Conservation (phyloP, 2,888 invertebrate genomes). For the Clanis bilineata region DNA sequence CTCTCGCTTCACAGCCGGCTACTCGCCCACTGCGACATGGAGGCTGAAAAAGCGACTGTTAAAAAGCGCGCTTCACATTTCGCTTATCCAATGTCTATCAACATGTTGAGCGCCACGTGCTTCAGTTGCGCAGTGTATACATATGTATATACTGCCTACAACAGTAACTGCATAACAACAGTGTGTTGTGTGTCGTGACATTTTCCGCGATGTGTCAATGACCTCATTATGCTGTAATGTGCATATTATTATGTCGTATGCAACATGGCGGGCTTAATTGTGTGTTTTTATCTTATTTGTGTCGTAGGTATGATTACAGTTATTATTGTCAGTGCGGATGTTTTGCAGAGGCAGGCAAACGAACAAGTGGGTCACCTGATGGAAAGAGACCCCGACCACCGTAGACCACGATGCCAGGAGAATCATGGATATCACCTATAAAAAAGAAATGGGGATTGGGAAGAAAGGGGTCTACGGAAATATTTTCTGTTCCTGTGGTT, state of each 20-base stretch:
- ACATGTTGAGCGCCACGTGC: background rate
- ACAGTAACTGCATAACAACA: slow-evolving; percentile 23
- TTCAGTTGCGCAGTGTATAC: background rate
- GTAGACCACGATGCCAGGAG: too few species aligned
- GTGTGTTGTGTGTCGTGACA: slow-evolving; percentile 16
- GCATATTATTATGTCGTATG: slow-evolving; percentile 17
- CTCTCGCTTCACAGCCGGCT: too few species aligned
- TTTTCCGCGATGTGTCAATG: slow-evolving; percentile 58
- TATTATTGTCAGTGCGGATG: too few species aligned
- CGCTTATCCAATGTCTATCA: background rate
- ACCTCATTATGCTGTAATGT: slow-evolving; percentile 42
- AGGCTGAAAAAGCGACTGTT: too few species aligned
- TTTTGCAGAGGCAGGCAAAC: too few species aligned
- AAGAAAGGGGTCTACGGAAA: too few species aligned
- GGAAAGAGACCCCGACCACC: too few species aligned
- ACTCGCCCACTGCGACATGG: too few species aligned
- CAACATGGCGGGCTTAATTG: background rate
- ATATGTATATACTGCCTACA: background rate
- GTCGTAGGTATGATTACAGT: background rate
- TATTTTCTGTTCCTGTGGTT: too few species aligned
- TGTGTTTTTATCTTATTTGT: background rate
- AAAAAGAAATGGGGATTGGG: too few species aligned
- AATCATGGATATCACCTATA: too few species aligned
- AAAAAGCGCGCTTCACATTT: background rate
- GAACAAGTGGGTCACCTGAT: too few species aligned